Evolutionary conservation across 2,113 vertebrate species (phyloP).

Genomic region (Ceyx margarethae): DNA sequence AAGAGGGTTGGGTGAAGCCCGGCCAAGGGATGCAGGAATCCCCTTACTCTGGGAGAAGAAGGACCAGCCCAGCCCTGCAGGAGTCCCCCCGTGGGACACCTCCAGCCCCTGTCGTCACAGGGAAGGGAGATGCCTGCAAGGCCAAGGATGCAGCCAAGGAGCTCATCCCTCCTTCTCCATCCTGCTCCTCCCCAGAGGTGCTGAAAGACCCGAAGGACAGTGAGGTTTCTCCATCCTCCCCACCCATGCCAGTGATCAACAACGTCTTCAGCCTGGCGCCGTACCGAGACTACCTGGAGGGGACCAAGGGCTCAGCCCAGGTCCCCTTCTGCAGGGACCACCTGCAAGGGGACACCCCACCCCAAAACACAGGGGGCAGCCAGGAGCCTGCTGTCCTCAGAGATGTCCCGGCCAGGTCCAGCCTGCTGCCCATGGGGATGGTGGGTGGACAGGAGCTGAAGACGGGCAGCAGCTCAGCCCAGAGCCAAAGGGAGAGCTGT

Average conservation of each 20-base stretch:
- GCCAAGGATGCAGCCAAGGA: background rate
- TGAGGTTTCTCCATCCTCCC: slow-evolving; percentile 56
- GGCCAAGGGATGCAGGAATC: background rate
- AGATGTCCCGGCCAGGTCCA: accelerated
- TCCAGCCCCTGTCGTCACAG: accelerated
- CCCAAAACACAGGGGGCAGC: accelerated
- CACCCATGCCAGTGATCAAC: slow-evolving; percentile 92
- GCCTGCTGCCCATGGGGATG: background rate
- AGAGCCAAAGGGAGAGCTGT: background rate
- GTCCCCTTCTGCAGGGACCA: background rate
- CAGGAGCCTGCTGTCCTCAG: background rate
- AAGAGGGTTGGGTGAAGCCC: background rate
- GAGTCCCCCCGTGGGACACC: accelerated
- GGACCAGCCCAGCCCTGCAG: background rate
- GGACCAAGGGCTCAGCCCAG: background rate
- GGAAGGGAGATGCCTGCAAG: background rate
- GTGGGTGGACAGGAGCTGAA: accelerated
- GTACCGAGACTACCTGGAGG: slow-evolving; percentile 80
- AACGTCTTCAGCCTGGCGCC: slow-evolving; percentile 93
- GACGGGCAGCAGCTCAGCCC: accelerated
- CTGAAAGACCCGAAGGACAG: background rate
- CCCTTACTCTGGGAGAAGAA: background rate
- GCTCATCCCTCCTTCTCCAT: accelerated
- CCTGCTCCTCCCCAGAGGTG: accelerated
- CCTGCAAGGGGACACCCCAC: background rate